Percentiles rank a stretch among this genome's conserved stretches.
phyloP scores from a whole-genome alignment of 1,140 invertebrate species.

The Schlechtendalia chinensis region DNA sequence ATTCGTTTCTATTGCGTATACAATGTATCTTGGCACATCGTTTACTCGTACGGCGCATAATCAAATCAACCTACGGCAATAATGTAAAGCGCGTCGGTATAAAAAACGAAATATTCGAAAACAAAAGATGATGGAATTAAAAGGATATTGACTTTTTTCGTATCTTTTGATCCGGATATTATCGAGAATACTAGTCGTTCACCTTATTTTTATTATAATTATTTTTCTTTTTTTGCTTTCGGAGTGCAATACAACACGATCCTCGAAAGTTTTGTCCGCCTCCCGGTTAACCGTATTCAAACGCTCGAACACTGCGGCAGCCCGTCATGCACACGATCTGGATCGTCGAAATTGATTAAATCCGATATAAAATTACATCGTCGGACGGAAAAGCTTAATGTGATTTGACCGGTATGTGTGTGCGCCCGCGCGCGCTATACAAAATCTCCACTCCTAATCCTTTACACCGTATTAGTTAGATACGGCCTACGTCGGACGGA shows the following conservation, averaged over 20 bases:
- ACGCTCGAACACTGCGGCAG: too few species aligned
- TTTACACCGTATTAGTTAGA: background rate
- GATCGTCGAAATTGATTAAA: background rate
- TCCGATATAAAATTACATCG: conserved; percentile 1
- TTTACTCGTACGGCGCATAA: too few species aligned
- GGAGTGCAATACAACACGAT: background rate
- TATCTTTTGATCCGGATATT: background rate
- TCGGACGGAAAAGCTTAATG: background rate
- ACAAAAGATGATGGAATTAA: too few species aligned
- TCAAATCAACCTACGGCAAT: too few species aligned
- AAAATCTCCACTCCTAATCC: background rate
- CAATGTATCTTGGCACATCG: too few species aligned
- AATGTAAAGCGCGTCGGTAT: too few species aligned
- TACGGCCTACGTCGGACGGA: background rate
- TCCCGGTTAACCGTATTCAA: background rate
- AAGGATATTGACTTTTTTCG: too few species aligned
- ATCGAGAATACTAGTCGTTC: background rate
- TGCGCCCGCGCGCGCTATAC: background rate
- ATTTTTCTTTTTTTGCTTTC: too few species aligned
- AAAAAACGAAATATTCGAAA: too few species aligned
- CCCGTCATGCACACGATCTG: background rate
- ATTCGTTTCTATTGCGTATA: too few species aligned
- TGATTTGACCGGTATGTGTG: background rate
- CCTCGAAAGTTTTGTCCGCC: background rate
- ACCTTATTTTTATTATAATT: too few species aligned